phyloP scores from a whole-genome alignment of 2,888 invertebrate species.

The Microchrysa polita region DNA sequence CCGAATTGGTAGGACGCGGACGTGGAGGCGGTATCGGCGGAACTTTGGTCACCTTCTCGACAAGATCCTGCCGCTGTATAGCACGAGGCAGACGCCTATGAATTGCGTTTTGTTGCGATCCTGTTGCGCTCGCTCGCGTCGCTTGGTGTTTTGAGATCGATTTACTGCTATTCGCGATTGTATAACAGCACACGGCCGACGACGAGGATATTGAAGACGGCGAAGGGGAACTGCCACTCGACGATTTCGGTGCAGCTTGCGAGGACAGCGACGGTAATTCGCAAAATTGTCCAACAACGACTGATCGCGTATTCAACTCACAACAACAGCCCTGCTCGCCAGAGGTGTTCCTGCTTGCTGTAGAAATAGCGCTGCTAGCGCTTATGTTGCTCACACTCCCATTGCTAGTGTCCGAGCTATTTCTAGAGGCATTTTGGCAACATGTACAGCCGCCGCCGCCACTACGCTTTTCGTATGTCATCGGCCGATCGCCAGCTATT shows the following conservation, averaged over 20 bases:
- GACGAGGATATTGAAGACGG: conserved; percentile 53
- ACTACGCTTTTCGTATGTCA: conserved; percentile 43
- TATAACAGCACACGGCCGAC: conserved; percentile 61
- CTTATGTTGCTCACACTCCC: conserved; percentile 36
- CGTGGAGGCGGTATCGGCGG: conserved; percentile 37
- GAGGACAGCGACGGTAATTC: conserved; percentile 46
- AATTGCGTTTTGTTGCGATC: conserved; percentile 23
- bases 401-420: conserved; percentile 37
- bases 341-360: conserved; percentile 38
- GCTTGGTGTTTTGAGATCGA: conserved; percentile 48
- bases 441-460: conserved; percentile 40
- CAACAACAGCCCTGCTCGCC: conserved; percentile 45
- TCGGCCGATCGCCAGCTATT: conserved; percentile 33
- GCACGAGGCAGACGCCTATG: conserved; percentile 46
- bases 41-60: conserved; percentile 6
- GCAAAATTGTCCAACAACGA: conserved; percentile 49
- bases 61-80: conserved; percentile 41
- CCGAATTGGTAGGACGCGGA: conserved; percentile 21
- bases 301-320: conserved; percentile 48
- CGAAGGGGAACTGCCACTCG: conserved; percentile 10
- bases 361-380: conserved; percentile 33
- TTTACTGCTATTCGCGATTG: conserved; percentile 54
- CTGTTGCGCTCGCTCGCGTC: conserved; percentile 14
- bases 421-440: conserved; percentile 40
- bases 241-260: conserved; percentile 53